Percentiles rank a stretch among this genome's conserved stretches.
These are phyloP conservation scores for Aleiodes alternator DNA, from an alignment of 2,888 invertebrate genomes.

Conservation along the genomic window DNA sequence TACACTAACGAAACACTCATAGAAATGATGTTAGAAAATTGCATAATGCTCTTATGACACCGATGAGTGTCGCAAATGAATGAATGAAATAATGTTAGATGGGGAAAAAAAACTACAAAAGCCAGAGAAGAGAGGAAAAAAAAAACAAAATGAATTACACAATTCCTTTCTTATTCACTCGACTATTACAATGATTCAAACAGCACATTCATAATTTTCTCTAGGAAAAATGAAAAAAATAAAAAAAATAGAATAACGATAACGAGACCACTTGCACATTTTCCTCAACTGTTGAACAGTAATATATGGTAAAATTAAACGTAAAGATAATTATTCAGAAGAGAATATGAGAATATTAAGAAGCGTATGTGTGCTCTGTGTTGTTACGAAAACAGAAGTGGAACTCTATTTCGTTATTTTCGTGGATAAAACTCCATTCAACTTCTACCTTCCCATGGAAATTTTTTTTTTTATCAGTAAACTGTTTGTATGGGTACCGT, in stretches of 20 bases:
- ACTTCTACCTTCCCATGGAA: constrained; percentile 8
- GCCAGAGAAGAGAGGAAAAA: neutral
- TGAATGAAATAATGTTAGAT: neutral
- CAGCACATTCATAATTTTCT: constrained; percentile 12
- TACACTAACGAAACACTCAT: neutral
- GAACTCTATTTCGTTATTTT: constrained; percentile 16
- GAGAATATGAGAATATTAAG: neutral
- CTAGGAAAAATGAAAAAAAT: neutral
- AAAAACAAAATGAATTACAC: neutral
- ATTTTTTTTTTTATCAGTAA: constrained; percentile 10
- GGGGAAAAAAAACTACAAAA: neutral
- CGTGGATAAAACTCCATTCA: neutral
- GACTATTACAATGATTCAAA: neutral
- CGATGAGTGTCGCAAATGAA: constrained; percentile 7
- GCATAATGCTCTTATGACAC: constrained; percentile 2
- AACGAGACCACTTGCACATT: constrained; percentile 16
- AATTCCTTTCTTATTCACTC: constrained; percentile 14
- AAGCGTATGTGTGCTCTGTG: no score
- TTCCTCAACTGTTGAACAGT: neutral
- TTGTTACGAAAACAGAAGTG: neutral
- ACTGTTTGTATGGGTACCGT: constrained; percentile 7
- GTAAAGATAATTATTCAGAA: neutral
- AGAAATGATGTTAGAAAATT: constrained; percentile 2
- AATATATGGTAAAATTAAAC: constrained; percentile 1
- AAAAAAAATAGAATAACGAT: constrained; percentile 6